Evolutionary conservation across 2,888 invertebrate species (phyloP).

Genomic region (Tachina lurida): DNA sequence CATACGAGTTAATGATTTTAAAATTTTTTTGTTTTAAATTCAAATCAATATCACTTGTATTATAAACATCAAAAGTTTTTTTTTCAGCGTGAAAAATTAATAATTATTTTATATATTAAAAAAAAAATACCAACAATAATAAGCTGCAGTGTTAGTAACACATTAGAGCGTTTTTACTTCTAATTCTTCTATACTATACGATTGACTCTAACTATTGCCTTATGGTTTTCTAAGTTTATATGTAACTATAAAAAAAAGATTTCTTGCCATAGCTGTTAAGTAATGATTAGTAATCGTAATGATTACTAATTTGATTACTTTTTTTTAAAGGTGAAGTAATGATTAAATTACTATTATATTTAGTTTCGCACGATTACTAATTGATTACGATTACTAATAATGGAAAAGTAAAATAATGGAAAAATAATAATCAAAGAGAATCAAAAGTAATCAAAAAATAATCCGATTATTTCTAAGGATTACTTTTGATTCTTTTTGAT

Average conservation of each 20-base stretch:
- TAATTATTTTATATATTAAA: constrained; percentile 15
- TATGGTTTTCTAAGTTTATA: background rate
- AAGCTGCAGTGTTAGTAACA: constrained; percentile 44
- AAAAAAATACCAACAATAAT: constrained; percentile 41
- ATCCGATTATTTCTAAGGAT: too few species aligned
- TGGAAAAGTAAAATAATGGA: too few species aligned
- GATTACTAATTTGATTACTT: too few species aligned
- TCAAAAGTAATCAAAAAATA: too few species aligned
- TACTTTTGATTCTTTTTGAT: too few species aligned
- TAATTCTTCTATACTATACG: constrained; percentile 12
- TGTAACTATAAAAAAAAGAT: background rate
- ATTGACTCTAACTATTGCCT: background rate
- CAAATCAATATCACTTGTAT: constrained; percentile 34
- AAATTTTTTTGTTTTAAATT: background rate
- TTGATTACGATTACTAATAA: too few species aligned
- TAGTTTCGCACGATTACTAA: too few species aligned
- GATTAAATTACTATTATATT: too few species aligned
- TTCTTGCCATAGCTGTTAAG: too few species aligned
- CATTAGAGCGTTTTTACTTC: constrained; percentile 9
- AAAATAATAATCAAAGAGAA: too few species aligned
- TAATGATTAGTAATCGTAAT: too few species aligned
- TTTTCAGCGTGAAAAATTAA: constrained; percentile 2
- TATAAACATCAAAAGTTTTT: constrained; percentile 3
- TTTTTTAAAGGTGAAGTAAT: too few species aligned
- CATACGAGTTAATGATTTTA: background rate